A percentile compares a stretch with the other conserved stretches of the same genome.
Conservation (phyloP, 2,888 invertebrate genomes). For the Meliscaeva auricollis region DNA sequence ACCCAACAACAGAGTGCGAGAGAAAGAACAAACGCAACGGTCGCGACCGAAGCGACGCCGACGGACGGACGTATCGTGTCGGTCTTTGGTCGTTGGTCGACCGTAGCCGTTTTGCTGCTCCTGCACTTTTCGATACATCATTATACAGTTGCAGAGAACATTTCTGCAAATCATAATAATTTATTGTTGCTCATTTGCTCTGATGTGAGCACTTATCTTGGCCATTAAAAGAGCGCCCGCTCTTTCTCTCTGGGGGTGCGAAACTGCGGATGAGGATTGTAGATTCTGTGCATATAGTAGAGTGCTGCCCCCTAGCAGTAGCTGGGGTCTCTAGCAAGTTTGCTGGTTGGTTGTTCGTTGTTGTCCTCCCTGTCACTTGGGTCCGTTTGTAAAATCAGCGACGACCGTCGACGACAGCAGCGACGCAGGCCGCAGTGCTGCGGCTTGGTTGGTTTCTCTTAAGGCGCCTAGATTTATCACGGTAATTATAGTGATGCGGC, state of each 20-base stretch:
- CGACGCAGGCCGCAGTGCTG: too few relatives aligned
- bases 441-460: slow-evolving; percentile 49
- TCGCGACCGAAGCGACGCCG: slow-evolving; percentile 16
- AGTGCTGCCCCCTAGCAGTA: slow-evolving; percentile 17
- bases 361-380: slow-evolving; percentile 64
- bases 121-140: slow-evolving; percentile 79
- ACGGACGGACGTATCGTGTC: neutral
- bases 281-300: slow-evolving; percentile 5
- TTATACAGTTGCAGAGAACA: slow-evolving; percentile 80
- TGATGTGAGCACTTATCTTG: slow-evolving; percentile 75
- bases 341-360: neutral
- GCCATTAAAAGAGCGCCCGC: slow-evolving; percentile 68
- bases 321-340: slow-evolving; percentile 16
- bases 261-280: neutral
- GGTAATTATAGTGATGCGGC: slow-evolving; percentile 75
- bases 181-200: slow-evolving; percentile 81
- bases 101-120: slow-evolving; percentile 33
- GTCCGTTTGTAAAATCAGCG: slow-evolving; percentile 27
- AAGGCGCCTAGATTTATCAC: slow-evolving; percentile 76
- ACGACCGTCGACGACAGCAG: neutral
- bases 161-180: slow-evolving; percentile 82
- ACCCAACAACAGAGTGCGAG: neutral
- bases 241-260: slow-evolving; percentile 39
- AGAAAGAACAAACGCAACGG: slow-evolving; percentile 17
- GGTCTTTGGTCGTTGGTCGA: neutral